Evolutionary conservation across 2,113 vertebrate genomes (phyloP).

Genomic region (Arothron firmamentum): DNA sequence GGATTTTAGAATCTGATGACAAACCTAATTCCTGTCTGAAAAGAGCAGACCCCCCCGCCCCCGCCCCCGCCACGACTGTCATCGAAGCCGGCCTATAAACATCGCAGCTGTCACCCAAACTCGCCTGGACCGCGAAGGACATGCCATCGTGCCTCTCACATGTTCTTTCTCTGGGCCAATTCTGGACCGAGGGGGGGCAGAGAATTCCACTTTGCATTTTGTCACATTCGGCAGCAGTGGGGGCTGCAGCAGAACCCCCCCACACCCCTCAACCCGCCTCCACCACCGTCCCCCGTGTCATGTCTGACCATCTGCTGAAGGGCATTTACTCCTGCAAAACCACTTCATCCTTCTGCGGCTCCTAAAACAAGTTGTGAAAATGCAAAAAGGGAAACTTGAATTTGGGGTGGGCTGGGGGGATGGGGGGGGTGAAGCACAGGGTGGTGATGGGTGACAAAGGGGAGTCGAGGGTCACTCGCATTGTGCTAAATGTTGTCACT

Average conservation of each 20-base stretch:
- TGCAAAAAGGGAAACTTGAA: slow-evolving; percentile 59
- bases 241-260: slow-evolving; percentile 22
- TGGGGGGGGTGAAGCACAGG: not conserved
- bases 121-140: slow-evolving; percentile 75
- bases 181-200: slow-evolving; percentile 71
- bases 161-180: slow-evolving; percentile 76
- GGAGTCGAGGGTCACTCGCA: slow-evolving; percentile 14
- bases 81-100: slow-evolving; percentile 86
- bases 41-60: slow-evolving; percentile 73
- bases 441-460: slow-evolving; percentile 20
- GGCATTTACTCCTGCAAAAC: slow-evolving; percentile 77
- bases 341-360: slow-evolving; percentile 67
- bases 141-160: slow-evolving; percentile 81
- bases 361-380: slow-evolving; percentile 66
- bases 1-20: slow-evolving; percentile 89
- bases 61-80: slow-evolving; percentile 76
- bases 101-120: slow-evolving; percentile 87
- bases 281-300: slow-evolving; percentile 40
- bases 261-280: slow-evolving; percentile 14
- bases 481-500: slow-evolving; percentile 77
- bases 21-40: slow-evolving; percentile 84
- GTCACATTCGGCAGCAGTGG: slow-evolving; percentile 74
- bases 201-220: slow-evolving; percentile 85
- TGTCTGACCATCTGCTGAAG: slow-evolving; percentile 79
- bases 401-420: slow-evolving; percentile 7